Evolutionary conservation across 2,797 vertebrate species (phyloP).

Genomic region (Gallinago solitaria): DNA sequence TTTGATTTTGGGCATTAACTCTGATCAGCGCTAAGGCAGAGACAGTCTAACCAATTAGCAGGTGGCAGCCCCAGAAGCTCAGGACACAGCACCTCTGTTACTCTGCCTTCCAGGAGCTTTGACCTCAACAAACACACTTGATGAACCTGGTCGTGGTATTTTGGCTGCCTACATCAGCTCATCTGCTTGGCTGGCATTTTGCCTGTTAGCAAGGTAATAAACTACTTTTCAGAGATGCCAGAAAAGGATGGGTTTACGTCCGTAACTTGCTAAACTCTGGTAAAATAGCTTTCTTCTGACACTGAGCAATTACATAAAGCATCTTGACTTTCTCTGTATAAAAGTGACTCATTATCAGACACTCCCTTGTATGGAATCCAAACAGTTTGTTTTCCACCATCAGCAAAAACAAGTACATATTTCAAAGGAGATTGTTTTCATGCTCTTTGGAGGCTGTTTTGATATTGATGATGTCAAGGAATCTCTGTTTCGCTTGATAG

Average conservation of each 20-base stretch:
- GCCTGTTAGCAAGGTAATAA: neutral
- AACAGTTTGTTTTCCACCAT: neutral
- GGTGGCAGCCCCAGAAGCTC: neutral
- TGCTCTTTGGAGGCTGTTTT: neutral
- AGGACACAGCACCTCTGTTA: neutral
- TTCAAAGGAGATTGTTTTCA: neutral
- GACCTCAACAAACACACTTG: neutral
- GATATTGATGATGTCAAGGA: neutral
- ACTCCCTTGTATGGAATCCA: neutral
- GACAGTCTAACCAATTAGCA: constrained; percentile 29
- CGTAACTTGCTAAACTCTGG: neutral
- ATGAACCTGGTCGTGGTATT: neutral
- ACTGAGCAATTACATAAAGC: neutral
- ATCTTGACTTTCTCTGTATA: neutral
- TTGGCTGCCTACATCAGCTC: neutral
- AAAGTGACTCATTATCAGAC: neutral
- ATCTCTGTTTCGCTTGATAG: neutral
- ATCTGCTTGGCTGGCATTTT: neutral
- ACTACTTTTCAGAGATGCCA: neutral
- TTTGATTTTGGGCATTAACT: constrained; percentile 45
- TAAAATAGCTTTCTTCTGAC: neutral
- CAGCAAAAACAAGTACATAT: neutral
- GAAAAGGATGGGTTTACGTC: neutral
- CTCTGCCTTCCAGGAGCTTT: neutral
- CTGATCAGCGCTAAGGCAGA: neutral